These are phyloP conservation scores for Clanis bilineata DNA, from an alignment of 2,888 invertebrate genomes.

Conservation along the genomic window DNA sequence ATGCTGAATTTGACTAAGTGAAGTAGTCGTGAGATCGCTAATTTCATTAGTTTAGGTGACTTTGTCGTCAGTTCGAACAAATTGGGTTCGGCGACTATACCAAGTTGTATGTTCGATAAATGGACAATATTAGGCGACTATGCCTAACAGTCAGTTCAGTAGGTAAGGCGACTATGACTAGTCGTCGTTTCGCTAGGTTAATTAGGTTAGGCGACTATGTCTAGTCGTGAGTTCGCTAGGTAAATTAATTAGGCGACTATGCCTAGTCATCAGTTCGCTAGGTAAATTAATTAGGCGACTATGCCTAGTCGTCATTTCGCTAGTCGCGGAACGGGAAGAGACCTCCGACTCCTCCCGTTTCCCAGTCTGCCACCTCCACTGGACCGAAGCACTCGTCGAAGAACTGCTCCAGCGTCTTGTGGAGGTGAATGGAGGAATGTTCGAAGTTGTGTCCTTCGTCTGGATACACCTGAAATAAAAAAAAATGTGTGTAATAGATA, in stretches of 20 bases:
- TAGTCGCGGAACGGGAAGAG: conserved; percentile 79
- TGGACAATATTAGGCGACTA: neutral
- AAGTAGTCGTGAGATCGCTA: too few species aligned
- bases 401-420: conserved; percentile 93
- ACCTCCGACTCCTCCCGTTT: conserved; percentile 81
- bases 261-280: conserved; percentile 37
- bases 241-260: neutral
- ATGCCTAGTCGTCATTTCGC: conserved; percentile 23
- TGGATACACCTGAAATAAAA: conserved; percentile 88
- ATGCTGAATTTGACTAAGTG: neutral
- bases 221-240: conserved; percentile 38
- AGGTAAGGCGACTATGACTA: neutral
- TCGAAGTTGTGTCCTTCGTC: conserved; percentile 91
- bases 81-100: too few species aligned
- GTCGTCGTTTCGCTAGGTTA: conserved; percentile 36
- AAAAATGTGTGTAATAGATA: neutral
- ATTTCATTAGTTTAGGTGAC: too few species aligned
- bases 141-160: too few species aligned
- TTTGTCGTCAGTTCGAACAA: too few species aligned
- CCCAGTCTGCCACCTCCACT: conserved; percentile 87
- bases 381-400: conserved; percentile 92
- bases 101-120: too few species aligned
- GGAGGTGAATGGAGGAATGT: conserved; percentile 89
- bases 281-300: conserved; percentile 8
- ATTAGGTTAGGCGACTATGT: neutral